phyloP scores from a whole-genome alignment of 2,888 invertebrate genomes.

The Melinaea menophilus region DNA sequence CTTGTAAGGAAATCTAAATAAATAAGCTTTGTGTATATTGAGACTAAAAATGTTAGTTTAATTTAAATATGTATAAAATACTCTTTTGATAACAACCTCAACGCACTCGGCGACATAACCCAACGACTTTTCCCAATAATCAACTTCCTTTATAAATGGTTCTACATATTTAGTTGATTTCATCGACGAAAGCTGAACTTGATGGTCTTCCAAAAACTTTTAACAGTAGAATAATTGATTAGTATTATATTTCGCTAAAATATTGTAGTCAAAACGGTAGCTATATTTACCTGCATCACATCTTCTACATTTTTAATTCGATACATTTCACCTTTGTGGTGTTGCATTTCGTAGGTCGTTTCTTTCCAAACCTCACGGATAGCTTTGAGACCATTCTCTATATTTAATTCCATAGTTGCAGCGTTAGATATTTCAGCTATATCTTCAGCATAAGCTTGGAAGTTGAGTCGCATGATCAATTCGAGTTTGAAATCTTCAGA shows the following conservation, averaged over 20 bases:
- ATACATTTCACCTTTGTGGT: slow-evolving; percentile 83
- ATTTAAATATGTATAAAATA: neutral
- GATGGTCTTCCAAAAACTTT: slow-evolving; percentile 87
- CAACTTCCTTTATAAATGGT: slow-evolving; percentile 89
- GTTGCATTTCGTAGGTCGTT: slow-evolving; percentile 84
- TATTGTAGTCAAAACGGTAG: neutral
- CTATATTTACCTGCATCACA: slow-evolving; percentile 78
- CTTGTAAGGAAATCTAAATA: slow-evolving; percentile 80
- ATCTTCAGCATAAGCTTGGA: slow-evolving; percentile 89
- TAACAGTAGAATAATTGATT: neutral
- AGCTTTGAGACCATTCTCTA: slow-evolving; percentile 86
- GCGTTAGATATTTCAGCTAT: slow-evolving; percentile 91
- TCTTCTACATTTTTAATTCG: slow-evolving; percentile 87
- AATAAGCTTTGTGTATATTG: neutral
- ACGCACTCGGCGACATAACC: slow-evolving; percentile 89
- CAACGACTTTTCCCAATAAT: slow-evolving; percentile 91
- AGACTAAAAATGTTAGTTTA: neutral
- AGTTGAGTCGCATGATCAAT: slow-evolving; percentile 86
- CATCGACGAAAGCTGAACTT: slow-evolving; percentile 90
- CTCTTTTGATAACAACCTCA: slow-evolving; percentile 71
- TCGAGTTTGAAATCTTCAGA: slow-evolving; percentile 89
- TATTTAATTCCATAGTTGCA: slow-evolving; percentile 92
- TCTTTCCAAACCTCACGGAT: slow-evolving; percentile 85
- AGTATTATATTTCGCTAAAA: neutral
- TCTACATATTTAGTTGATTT: slow-evolving; percentile 92